Conservation (phyloP, 1,140 invertebrate species). For the Tetramorium parvispinum region DNA sequence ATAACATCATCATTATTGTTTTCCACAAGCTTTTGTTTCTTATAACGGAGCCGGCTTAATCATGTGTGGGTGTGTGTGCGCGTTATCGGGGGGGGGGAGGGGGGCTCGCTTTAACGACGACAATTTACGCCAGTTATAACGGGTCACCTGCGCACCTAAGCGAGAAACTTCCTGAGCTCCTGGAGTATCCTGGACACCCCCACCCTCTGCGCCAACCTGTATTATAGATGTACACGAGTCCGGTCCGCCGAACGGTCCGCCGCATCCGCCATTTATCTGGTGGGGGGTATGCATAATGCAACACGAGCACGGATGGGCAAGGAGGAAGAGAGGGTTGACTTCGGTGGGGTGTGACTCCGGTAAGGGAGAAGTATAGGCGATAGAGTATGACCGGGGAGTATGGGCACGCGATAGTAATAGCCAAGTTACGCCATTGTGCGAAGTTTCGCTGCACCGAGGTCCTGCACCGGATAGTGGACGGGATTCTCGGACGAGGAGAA, state of each 20-base stretch:
- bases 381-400: conserved; percentile 57
- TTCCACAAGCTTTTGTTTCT: background rate
- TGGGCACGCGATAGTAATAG: conserved; percentile 77
- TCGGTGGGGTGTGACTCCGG: conserved; percentile 20
- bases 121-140: conserved; percentile 64
- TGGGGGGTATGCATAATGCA: conserved; percentile 47
- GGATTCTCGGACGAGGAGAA: background rate
- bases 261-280: conserved; percentile 61
- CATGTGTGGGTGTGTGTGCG: background rate
- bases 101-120: conserved; percentile 54
- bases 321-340: background rate
- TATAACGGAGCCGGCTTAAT: background rate
- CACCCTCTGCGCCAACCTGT: conserved; percentile 16
- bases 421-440: conserved; percentile 82
- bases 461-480: conserved; percentile 49
- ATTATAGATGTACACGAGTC: conserved; percentile 62
- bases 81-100: conserved; percentile 28
- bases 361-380: conserved; percentile 57
- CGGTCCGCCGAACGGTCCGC: conserved; percentile 56
- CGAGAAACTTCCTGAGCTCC: conserved; percentile 61
- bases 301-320: conserved; percentile 54
- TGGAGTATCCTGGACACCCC: conserved; percentile 37
- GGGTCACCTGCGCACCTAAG: conserved; percentile 69
- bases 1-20: background rate
- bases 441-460: conserved; percentile 78